Conservation (phyloP, 35 echinoderm and acorn worm species). For the Hemicentrotus pulcherrimus region DNA sequence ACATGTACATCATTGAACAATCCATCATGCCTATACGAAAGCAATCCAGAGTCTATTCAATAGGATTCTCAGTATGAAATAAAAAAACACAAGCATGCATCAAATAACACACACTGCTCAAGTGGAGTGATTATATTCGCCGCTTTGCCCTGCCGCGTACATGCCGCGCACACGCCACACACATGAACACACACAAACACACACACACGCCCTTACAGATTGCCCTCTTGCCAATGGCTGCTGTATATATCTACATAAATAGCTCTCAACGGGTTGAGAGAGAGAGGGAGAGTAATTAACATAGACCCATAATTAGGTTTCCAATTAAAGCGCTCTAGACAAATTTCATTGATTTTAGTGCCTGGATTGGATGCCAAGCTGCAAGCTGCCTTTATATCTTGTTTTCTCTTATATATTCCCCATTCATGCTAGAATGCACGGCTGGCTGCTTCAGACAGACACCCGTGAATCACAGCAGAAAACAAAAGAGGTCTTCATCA, state of each 20-base stretch:
- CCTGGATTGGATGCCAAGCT: neutral
- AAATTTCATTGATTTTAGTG: slow-evolving; percentile 22
- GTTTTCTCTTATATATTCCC: neutral
- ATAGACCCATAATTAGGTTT: neutral
- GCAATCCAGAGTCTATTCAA: neutral
- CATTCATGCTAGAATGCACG: neutral
- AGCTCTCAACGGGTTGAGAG: neutral
- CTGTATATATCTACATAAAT: slow-evolving; percentile 44
- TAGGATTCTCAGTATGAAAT: slow-evolving; percentile 2
- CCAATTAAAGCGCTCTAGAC: slow-evolving; percentile 32
- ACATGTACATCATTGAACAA: neutral
- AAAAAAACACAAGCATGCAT: neutral
- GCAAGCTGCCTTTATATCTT: neutral
- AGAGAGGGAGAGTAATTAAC: slow-evolving; percentile 15
- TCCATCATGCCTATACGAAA: neutral
- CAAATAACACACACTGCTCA: neutral
- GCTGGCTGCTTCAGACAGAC: neutral
- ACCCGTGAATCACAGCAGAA: neutral
- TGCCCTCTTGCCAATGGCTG: neutral
- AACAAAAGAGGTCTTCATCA: neutral
- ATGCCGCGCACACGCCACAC: neutral
- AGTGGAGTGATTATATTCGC: neutral
- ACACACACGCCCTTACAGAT: neutral
- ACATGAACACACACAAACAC: neutral
- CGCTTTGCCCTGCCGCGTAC: neutral